Base-by-base conservation (phyloP, 2,797 vertebrate species). In the Synanceia verrucosa region DNA sequence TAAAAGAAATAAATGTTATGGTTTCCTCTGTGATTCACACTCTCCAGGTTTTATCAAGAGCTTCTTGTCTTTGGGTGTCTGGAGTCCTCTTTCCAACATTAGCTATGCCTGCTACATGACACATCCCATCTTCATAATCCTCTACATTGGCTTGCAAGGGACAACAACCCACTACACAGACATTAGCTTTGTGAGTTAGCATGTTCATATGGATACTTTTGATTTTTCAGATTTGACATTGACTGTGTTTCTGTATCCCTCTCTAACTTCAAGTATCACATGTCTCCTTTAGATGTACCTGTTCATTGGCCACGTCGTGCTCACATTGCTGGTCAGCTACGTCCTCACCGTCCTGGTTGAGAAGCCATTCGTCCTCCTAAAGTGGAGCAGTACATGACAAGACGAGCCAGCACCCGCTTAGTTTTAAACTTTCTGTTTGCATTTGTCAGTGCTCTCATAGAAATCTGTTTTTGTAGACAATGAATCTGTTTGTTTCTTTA, bases 21-120 rank as follows among this genome's bases (percentile, higher is more conserved):
- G 36, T 18, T 65, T 48, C 0, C 7, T 67, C 10, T 62, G 9
- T 52, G 5, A 59, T 10, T 34, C 3, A 55, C 9, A 1, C 6
- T 46, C n/a, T 70, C 5, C 41, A 97, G 96, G 95, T 33, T 89
- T 90, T 41, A 87, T 95, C 68, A 88, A 90, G 44, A 82, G 16
- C 21, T 41, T 96, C 60, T 89, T 97, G 58, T 95, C 95, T 4
- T 81, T 91, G 21, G 33, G 43, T 3, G 6, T 94, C 72, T 97
- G 95, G 96, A 52, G 86, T 46, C 91, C 93, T 66, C 88, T 94
- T 23, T 94, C 96, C 44, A 93, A 92, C 81, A 93, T 96, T 68
- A 96, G 96, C 59, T 97, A 95, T 6, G 94, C 96, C 12, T 96
- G 96, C 69, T 97, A 96, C 78, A 74, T 97, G 58, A 85, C 88